Percentiles rank a stretch among this genome's conserved stretches.
Evolutionary conservation across 2,888 invertebrate species (phyloP).

Genomic region (Sisyra terminalis): DNA sequence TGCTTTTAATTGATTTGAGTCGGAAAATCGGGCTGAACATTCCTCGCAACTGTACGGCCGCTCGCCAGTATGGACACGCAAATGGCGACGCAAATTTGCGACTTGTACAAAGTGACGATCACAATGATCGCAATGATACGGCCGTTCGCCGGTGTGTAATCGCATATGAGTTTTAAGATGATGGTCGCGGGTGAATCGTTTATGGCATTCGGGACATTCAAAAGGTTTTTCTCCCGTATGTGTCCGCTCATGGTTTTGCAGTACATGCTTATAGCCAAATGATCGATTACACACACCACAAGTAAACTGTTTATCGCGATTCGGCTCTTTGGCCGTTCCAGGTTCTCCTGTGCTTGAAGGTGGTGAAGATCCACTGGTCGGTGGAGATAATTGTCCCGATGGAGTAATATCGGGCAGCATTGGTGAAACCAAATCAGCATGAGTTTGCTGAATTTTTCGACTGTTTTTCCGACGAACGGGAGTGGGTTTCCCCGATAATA

Average conservation of each 20-base stretch:
- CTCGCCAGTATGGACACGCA: slow-evolving; percentile 84
- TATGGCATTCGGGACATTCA: slow-evolving; percentile 81
- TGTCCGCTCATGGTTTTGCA: slow-evolving; percentile 87
- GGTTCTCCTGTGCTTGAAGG: slow-evolving; percentile 25
- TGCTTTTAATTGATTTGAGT: slow-evolving; percentile 83
- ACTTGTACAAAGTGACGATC: slow-evolving; percentile 88
- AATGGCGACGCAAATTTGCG: slow-evolving; percentile 74
- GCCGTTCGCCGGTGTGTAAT: slow-evolving; percentile 84
- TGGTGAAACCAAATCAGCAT: slow-evolving; percentile 4
- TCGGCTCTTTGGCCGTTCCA: slow-evolving; percentile 19
- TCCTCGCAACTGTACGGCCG: slow-evolving; percentile 76
- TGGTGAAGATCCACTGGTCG: slow-evolving; percentile 37
- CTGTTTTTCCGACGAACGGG: background rate
- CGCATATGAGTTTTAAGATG: slow-evolving; percentile 88
- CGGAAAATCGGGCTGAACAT: slow-evolving; percentile 75
- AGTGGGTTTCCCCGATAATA: background rate
- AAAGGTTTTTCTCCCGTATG: slow-evolving; percentile 92
- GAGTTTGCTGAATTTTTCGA: slow-evolving; percentile 3
- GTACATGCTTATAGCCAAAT: slow-evolving; percentile 86
- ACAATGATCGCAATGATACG: slow-evolving; percentile 82
- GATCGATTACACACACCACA: slow-evolving; percentile 77
- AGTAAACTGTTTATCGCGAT: slow-evolving; percentile 68
- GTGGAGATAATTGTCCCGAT: slow-evolving; percentile 33
- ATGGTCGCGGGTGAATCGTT: slow-evolving; percentile 83
- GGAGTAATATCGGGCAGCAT: slow-evolving; percentile 22